These are phyloP conservation scores for Peromyscus nudipes DNA, from an alignment of 2,797 vertebrate genomes.

Conservation along the genomic window DNA sequence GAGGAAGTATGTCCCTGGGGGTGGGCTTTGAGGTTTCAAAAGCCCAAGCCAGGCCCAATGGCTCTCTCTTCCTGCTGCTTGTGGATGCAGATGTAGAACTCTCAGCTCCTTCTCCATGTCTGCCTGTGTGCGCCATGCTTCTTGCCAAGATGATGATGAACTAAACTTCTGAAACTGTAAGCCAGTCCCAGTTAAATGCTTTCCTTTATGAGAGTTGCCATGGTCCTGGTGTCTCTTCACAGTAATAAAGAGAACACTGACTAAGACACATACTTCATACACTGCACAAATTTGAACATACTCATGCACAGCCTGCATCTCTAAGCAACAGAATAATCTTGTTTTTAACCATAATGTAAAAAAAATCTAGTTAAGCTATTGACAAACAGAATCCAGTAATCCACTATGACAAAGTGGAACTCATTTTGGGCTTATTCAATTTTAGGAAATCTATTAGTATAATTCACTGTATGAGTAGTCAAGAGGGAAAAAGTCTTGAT, in stretches of 20 bases:
- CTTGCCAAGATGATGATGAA: no score
- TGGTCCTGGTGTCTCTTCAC: not conserved
- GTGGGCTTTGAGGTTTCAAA: not conserved
- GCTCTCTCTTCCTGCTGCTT: not conserved
- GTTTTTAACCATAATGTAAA: not conserved
- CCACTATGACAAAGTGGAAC: not conserved
- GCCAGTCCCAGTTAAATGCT: not conserved
- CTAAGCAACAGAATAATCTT: not conserved
- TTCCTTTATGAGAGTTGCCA: not conserved
- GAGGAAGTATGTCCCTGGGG: not conserved
- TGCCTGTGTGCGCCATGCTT: not conserved
- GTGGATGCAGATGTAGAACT: not conserved
- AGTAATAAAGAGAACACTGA: no score
- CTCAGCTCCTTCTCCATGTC: not conserved
- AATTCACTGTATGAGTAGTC: constrained; percentile 37
- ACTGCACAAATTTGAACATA: not conserved
- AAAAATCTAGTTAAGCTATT: constrained; percentile 33
- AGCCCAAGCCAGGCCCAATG: not conserved
- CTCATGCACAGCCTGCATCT: not conserved
- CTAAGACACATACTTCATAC: not conserved
- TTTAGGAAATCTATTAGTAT: constrained; percentile 57
- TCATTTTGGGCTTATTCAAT: constrained; percentile 42
- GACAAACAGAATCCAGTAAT: constrained; percentile 21
- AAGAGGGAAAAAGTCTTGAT: constrained; percentile 45
- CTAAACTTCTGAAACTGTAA: not conserved